Base-by-base conservation (phyloP, 2,797 vertebrate species). In the Apogon talboti region DNA sequence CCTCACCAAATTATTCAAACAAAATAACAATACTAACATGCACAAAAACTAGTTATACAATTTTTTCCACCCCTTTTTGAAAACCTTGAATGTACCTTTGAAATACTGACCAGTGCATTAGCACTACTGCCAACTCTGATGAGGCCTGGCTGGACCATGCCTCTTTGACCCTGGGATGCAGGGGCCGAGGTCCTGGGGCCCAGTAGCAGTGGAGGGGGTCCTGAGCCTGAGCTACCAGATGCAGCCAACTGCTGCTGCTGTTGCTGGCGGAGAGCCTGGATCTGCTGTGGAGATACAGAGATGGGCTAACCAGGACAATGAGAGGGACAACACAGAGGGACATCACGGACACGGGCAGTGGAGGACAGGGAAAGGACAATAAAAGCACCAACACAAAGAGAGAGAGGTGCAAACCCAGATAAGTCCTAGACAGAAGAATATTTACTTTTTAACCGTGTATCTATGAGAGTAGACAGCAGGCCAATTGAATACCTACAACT, bases 221-320 rank as follows among this genome's bases (percentile, higher is more conserved):
- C 93, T n/a, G 96, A 95, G 87, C 85, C 84, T 6, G 87, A 87
- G 51, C 86, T 80, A 28, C 90, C 90, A 1, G 87, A 82, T 7
- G 81, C 81, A 12, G 83, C 87, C 65, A 91, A 30, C 78, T 96
- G 95, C 87, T 96, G 95, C 71, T 95, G 93, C 89, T 94, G 97
- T 72, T 97, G 96, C 89, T 96, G 96, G 64, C 95, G 93, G 76
- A 97, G 95, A 70, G 91, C 95, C 89, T 97, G 96, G 85, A 98
- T 96, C 94, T 98, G 97, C 95, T 97, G 94, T 68, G 90, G 89
- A 89, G 92, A 93, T 46, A 93, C 89, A 80, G 94, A 95, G 74
- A 94, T 87, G 89, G 94, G 92, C 91, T 95, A 88, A 90, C 71
- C 79, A 74, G 24, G 79, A 80, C 78, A 52, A 84, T 79, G 70